Conservation (phyloP, 2,888 invertebrate species). For the Cremastinae sp. region DNA sequence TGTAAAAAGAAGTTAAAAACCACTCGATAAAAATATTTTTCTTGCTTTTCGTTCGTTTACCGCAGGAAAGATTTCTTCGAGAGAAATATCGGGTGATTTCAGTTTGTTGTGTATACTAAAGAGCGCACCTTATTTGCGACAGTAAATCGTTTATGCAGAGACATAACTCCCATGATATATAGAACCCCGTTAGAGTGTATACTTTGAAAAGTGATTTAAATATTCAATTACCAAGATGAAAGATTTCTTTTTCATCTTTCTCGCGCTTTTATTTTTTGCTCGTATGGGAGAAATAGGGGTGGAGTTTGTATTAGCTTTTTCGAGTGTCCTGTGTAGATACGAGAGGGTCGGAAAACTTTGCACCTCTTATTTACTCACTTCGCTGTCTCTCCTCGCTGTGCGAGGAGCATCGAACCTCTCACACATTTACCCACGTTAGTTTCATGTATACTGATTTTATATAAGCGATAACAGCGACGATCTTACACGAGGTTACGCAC, state of each 20-base stretch:
- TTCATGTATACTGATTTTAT: conserved; percentile 8
- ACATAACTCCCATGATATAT: not conserved
- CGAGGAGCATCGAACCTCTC: conserved; percentile 9
- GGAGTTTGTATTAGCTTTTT: conserved; percentile 20
- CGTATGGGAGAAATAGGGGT: not conserved
- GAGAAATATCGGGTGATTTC: not conserved
- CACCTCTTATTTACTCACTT: conserved; percentile 57
- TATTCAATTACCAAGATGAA: conserved; percentile 55
- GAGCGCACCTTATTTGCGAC: not conserved
- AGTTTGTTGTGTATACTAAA: not conserved
- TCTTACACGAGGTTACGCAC: conserved; percentile 38
- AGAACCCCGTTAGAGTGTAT: too few species aligned
- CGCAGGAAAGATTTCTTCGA: too few species aligned
- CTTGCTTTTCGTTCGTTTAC: too few species aligned
- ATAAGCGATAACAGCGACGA: conserved; percentile 26
- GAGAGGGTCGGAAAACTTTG: conserved; percentile 56
- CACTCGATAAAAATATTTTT: too few species aligned
- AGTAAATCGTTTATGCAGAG: conserved; percentile 8
- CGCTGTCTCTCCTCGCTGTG: conserved; percentile 35
- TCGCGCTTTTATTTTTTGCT: conserved; percentile 18
- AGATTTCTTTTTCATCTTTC: conserved; percentile 47
- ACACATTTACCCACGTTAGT: not conserved
- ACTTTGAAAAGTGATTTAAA: conserved; percentile 44
- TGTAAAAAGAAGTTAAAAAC: too few species aligned
- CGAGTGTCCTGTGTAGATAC: conserved; percentile 56